These are phyloP conservation scores for Sitta europaea DNA, from an alignment of 2,113 vertebrate species.

Conservation along the genomic window DNA sequence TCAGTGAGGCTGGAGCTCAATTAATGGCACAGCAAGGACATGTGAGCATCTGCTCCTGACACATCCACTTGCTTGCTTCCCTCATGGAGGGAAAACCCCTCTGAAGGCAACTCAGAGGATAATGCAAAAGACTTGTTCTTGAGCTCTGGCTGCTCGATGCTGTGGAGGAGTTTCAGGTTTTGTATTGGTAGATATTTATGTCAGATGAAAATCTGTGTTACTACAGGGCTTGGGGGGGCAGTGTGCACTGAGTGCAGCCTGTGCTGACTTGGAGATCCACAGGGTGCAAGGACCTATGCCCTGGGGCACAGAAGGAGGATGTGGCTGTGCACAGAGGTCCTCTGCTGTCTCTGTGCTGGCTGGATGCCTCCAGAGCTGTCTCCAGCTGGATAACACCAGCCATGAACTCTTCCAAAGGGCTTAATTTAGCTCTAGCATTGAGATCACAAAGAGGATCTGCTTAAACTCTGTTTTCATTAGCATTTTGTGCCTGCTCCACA, in stretches of 20 bases:
- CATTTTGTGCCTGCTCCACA: neutral
- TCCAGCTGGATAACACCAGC: neutral
- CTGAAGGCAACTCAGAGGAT: neutral
- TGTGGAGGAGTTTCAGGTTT: neutral
- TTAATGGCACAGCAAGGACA: neutral
- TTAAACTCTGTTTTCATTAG: neutral
- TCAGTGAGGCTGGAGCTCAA: neutral
- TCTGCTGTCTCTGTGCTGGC: neutral
- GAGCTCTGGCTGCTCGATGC: neutral
- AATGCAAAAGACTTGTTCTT: neutral
- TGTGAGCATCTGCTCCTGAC: neutral
- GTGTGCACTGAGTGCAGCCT: neutral
- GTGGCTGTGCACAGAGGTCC: neutral
- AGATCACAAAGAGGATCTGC: neutral
- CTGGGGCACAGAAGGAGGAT: neutral
- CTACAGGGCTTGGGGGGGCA: neutral
- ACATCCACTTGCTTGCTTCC: neutral
- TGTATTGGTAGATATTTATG: neutral
- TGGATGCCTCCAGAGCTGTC: neutral
- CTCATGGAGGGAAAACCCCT: neutral
- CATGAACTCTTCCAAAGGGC: neutral
- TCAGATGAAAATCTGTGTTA: neutral
- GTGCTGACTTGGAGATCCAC: neutral
- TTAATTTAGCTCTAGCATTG: neutral
- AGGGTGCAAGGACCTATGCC: neutral